phyloP scores from a whole-genome alignment of 2,888 invertebrate genomes.

The Rhaphigaster nebulosa region DNA sequence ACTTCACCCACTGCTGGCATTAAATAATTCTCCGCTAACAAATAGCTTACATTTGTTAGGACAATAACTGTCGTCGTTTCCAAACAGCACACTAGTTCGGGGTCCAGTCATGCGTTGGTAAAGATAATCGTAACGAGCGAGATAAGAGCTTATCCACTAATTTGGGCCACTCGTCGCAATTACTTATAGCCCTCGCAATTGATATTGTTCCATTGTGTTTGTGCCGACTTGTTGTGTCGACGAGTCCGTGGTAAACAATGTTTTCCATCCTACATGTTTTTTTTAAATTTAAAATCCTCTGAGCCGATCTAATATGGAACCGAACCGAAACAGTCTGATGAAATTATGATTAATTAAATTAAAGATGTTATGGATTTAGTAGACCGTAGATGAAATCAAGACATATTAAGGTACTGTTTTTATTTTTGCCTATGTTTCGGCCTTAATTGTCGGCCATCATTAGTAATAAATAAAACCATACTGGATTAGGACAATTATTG shows the following conservation, averaged over 20 bases:
- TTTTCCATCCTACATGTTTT: not conserved
- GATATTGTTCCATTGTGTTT: not conserved
- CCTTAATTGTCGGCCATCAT: too few relatives aligned
- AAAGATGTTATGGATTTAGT: too few relatives aligned
- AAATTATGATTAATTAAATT: too few relatives aligned
- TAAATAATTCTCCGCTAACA: not conserved
- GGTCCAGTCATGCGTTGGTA: conserved; percentile 1
- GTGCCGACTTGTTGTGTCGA: not conserved
- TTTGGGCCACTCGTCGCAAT: not conserved
- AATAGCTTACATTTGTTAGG: not conserved
- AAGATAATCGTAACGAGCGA: not conserved
- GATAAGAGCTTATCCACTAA: not conserved
- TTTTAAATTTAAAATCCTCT: not conserved
- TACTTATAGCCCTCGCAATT: not conserved
- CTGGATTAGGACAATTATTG: too few relatives aligned
- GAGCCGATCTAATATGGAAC: not conserved
- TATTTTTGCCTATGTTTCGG: too few relatives aligned
- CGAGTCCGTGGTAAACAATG: too few relatives aligned
- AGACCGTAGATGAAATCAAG: too few relatives aligned
- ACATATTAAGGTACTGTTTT: too few relatives aligned
- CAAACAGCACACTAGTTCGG: not conserved
- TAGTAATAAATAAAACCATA: too few relatives aligned
- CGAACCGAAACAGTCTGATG: not conserved
- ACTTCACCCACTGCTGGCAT: not conserved
- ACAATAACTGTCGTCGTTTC: not conserved